A percentile compares a stretch with the other conserved stretches of the same genome.
Evolutionary conservation across 2,113 vertebrate species (phyloP).

Genomic region (Phylloscopus trochilus): DNA sequence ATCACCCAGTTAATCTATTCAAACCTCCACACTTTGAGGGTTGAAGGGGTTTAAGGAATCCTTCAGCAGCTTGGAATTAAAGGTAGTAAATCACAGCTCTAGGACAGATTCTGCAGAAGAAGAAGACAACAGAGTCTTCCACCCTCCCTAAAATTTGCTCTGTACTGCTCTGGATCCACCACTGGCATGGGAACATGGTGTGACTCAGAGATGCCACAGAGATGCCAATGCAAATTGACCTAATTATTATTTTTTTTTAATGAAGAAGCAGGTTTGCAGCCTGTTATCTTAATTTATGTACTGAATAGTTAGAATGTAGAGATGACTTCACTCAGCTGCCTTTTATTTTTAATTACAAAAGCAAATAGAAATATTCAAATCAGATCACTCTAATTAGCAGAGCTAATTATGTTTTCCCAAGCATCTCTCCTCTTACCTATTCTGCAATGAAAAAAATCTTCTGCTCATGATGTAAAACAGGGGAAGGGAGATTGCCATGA

Average conservation of each 20-base stretch:
- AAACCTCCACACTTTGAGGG: not conserved
- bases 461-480: conserved; percentile 18
- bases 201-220: not conserved
- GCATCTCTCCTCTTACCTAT: not conserved
- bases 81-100: not conserved
- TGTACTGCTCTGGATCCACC: not conserved
- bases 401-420: conserved; percentile 20
- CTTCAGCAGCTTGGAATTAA: not conserved
- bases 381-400: not conserved
- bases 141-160: not conserved
- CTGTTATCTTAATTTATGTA: not conserved
- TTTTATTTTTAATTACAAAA: not conserved
- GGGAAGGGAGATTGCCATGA: not conserved
- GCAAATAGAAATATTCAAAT: conserved; percentile 38
- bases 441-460: conserved; percentile 14
- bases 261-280: not conserved
- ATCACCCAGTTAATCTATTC: not conserved
- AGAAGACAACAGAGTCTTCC: not conserved
- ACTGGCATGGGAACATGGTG: rapidly evolving
- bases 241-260: not conserved
- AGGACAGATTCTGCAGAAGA: not conserved
- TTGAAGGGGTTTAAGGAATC: not conserved
- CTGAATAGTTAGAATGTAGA: not conserved
- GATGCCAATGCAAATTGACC: not conserved
- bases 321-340: not conserved